Evolutionary conservation across 2,797 vertebrate species (phyloP).

Genomic region (Ciconia nigra): DNA sequence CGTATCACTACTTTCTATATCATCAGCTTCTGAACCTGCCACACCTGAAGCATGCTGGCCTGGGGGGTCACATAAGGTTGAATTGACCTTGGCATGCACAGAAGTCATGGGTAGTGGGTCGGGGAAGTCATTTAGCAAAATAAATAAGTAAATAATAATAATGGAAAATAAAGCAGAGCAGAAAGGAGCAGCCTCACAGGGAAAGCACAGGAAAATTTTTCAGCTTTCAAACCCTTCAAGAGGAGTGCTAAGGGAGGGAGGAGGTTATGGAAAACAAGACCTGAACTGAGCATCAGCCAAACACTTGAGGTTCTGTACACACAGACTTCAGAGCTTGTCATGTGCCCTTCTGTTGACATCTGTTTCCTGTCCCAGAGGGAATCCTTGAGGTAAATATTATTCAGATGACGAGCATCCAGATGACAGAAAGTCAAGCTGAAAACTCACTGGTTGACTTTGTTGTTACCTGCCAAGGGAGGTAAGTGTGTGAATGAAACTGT

Average conservation of each 20-base stretch:
- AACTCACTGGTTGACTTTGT: conserved; percentile 84
- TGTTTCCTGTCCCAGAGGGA: conserved; percentile 77
- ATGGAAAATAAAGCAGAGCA: neutral
- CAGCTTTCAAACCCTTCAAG: neutral
- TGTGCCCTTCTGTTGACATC: neutral
- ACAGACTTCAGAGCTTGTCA: neutral
- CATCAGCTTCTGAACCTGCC: neutral
- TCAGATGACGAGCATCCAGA: conserved; percentile 76
- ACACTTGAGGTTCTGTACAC: neutral
- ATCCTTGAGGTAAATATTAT: conserved; percentile 75
- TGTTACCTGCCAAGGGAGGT: conserved; percentile 90
- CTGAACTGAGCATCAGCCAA: neutral
- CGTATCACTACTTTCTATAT: fast-evolving
- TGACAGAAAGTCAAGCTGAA: conserved; percentile 69
- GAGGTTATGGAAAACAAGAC: neutral
- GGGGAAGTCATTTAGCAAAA: neutral
- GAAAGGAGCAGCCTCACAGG: neutral
- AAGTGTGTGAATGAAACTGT: conserved; percentile 21
- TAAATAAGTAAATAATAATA: neutral
- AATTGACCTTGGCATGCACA: neutral
- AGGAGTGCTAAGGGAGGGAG: neutral
- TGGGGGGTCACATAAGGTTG: neutral
- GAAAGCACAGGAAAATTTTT: neutral
- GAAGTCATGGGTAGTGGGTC: neutral
- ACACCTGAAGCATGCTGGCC: neutral